Evolutionary conservation across 2,797 vertebrate species (phyloP), one percentile per base, ranked within the genome.

Genomic region (Craterocephalus amniculus): DNA sequence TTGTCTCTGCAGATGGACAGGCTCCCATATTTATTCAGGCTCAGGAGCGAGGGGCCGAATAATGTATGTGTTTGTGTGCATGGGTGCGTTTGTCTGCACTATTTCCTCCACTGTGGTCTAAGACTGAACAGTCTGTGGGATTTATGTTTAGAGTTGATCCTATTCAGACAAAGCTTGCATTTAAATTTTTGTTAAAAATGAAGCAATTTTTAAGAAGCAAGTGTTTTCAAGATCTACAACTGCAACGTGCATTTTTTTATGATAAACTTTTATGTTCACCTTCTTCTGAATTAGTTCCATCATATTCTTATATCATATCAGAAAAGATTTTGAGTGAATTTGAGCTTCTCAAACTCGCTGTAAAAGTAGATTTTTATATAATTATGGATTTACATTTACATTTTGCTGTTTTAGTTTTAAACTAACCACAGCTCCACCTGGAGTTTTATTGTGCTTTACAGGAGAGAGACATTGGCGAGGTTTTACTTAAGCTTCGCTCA

Each of bases 21-120:
- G 63, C 77, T 81, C 82, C 64, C 76, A 94, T 95, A 94, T 95
- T 94, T 95, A 95, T 95, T 94, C 92, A 94, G 87, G 90, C 87
- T 78, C 83, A 72, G 82, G 77, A 87, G 78, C 81, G 81, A 92
- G 82, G 80, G 91, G 86, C 73, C 88, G 74, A 91, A 92, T 89
- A 87, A 91, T 80, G 78, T 61, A 78, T 79, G 80, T 76, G 81
- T 86, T 67, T 86, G 76, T 81, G 80, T 77, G 74, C 45, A 45
- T 49, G 74, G 31, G 35, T 56, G 76, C 43, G 24, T 63, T 40
- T 69, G 72, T 60, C 63, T 79, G 85, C 22, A 49, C 38, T 16
- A 51, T 72, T 79, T 86, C 35, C 54, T 67, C 70, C 67, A 52
- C 18, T 4, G 35, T n/a, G 63, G 74, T 63, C 71, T 75, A 79